Percentiles rank a stretch among this genome's conserved stretches.
Evolutionary conservation across 1,140 invertebrate species (phyloP).

Genomic region (Zelostemma sp.): DNA sequence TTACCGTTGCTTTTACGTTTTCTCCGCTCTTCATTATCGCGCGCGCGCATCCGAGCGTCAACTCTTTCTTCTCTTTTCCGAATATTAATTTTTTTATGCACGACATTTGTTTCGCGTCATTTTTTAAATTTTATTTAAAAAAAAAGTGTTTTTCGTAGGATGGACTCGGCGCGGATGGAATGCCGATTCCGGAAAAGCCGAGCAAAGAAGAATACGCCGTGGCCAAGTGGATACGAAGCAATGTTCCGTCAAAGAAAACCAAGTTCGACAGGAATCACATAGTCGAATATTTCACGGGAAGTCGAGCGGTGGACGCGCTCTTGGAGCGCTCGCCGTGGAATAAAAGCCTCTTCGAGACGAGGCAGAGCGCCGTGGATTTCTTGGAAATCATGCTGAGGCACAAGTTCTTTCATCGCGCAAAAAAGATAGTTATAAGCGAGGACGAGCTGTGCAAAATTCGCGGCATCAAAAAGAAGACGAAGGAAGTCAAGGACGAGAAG

Average conservation of each 20-base stretch:
- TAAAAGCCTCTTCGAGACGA: conserved; percentile 83
- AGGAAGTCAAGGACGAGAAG: conserved; percentile 72
- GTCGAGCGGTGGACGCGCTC: conserved; percentile 91
- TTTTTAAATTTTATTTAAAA: too few relatives aligned
- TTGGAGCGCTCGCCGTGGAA: conserved; percentile 91
- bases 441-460: conserved; percentile 66
- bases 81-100: too few relatives aligned
- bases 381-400: conserved; percentile 89
- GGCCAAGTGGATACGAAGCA: conserved; percentile 93
- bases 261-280: conserved; percentile 93
- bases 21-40: not conserved
- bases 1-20: not conserved
- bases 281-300: conserved; percentile 97
- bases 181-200: conserved; percentile 78
- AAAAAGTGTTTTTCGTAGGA: conserved; percentile 68
- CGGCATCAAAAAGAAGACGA: conserved; percentile 80
- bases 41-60: too few relatives aligned
- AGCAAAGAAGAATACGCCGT: conserved; percentile 93
- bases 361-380: conserved; percentile 85
- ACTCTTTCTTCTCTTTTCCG: too few relatives aligned
- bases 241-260: conserved; percentile 93
- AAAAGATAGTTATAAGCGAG: conserved; percentile 76
- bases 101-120: too few relatives aligned
- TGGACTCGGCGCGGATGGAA: conserved; percentile 68
- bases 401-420: conserved; percentile 95